A percentile compares a stretch with the other conserved stretches of the same genome.
These are phyloP conservation scores for Callyntrura guangdongensis DNA, from an alignment of 2,888 invertebrate genomes.

Conservation along the genomic window DNA sequence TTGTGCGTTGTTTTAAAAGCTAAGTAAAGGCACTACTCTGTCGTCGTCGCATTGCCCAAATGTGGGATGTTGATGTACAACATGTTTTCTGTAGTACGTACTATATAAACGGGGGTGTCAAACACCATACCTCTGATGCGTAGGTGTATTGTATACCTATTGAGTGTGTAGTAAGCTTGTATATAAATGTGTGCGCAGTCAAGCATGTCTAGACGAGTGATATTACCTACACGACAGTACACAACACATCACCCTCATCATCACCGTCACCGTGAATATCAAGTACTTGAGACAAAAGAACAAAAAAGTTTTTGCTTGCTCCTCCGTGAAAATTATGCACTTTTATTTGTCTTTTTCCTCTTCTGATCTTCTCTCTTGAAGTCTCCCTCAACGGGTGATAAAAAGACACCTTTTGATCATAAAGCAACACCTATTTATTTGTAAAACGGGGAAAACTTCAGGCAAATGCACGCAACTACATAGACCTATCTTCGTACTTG, in stretches of 20 bases:
- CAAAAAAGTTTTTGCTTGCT: slow-evolving; percentile 46
- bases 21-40: no score
- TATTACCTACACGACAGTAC: background rate
- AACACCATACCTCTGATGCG: no score
- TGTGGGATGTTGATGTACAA: no score
- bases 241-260: slow-evolving; percentile 34
- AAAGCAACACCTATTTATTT: background rate
- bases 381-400: slow-evolving; percentile 1
- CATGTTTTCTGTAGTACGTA: background rate
- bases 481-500: no score
- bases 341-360: slow-evolving; percentile 51
- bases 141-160: no score
- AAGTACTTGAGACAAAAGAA: slow-evolving; percentile 52
- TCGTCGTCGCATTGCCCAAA: no score
- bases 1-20: background rate
- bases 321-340: slow-evolving; percentile 61
- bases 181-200: background rate
- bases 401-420: slow-evolving; percentile 39
- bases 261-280: slow-evolving; percentile 55
- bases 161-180: background rate
- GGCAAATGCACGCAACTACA: no score
- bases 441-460: background rate
- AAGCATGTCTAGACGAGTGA: background rate
- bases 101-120: background rate
- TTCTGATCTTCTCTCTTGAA: slow-evolving; percentile 10